phyloP scores from a whole-genome alignment of 2,888 invertebrate species.

The Caenorhabditis virilis region DNA sequence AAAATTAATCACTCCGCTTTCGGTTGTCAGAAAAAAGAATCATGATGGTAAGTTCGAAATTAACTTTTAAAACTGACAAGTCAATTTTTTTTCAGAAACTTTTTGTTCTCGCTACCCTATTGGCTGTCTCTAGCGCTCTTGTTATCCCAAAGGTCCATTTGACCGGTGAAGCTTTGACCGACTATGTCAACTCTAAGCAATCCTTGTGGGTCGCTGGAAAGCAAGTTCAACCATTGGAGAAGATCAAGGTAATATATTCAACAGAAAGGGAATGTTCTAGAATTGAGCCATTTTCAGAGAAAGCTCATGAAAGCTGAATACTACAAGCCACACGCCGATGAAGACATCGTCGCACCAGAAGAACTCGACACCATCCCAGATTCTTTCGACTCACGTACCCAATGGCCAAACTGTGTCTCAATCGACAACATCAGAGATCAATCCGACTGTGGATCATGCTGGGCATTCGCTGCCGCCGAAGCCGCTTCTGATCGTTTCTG shows the following conservation, averaged over 20 bases:
- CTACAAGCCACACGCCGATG: constrained; percentile 19
- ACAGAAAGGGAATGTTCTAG: too few relatives aligned
- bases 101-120: constrained; percentile 16
- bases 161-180: constrained; percentile 17
- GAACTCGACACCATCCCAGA: constrained; percentile 24
- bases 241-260: constrained; percentile 21
- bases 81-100: constrained; percentile 16
- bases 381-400: constrained; percentile 41
- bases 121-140: constrained; percentile 20
- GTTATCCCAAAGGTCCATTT: constrained; percentile 18
- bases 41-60: too few relatives aligned
- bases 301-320: constrained; percentile 31
- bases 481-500: constrained; percentile 72
- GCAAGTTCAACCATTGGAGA: constrained; percentile 13
- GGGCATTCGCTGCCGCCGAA: constrained; percentile 74
- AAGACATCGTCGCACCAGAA: constrained; percentile 10
- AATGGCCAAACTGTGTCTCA: constrained; percentile 45
- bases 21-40: too few relatives aligned
- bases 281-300: constrained; percentile 8
- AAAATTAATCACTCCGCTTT: too few relatives aligned
- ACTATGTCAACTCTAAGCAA: constrained; percentile 39
- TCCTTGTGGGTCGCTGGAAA: constrained; percentile 26
- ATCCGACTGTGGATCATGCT: constrained; percentile 76
- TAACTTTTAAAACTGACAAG: too few relatives aligned
- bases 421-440: constrained; percentile 50